Evolutionary conservation across 2,797 vertebrate species (phyloP).

Genomic region (Helarctos malayanus): DNA sequence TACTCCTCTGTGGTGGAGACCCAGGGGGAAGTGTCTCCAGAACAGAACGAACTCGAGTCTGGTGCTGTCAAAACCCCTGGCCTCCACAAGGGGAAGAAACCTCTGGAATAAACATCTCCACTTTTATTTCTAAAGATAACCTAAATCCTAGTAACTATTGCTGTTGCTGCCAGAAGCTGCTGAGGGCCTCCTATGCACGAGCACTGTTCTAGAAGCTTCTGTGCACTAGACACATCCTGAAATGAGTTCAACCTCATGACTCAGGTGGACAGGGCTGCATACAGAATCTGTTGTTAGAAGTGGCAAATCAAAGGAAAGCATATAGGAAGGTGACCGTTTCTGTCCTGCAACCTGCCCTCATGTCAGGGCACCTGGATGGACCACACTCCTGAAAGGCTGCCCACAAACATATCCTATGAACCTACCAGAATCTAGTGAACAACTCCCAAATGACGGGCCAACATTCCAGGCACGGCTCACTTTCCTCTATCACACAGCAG

Average conservation of each 20-base stretch:
- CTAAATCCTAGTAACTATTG: accelerated
- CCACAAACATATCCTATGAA: accelerated
- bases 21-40: accelerated
- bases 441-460: accelerated
- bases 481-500: accelerated
- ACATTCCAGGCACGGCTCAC: accelerated
- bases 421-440: accelerated
- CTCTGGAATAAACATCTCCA: accelerated
- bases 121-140: not conserved
- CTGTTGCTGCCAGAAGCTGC: not conserved
- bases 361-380: accelerated
- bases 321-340: accelerated
- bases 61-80: not conserved
- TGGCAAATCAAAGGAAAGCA: accelerated
- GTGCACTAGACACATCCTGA: not conserved
- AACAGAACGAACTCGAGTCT: accelerated
- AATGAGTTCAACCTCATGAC: not conserved
- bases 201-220: not conserved
- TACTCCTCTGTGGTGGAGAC: not conserved
- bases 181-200: accelerated
- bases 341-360: accelerated
- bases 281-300: not conserved
- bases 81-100: not conserved
- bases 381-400: not conserved
- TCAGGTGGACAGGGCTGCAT: accelerated